These are phyloP conservation scores for Megalopta genalis DNA, from an alignment of 1,140 invertebrate genomes.

Conservation along the genomic window DNA sequence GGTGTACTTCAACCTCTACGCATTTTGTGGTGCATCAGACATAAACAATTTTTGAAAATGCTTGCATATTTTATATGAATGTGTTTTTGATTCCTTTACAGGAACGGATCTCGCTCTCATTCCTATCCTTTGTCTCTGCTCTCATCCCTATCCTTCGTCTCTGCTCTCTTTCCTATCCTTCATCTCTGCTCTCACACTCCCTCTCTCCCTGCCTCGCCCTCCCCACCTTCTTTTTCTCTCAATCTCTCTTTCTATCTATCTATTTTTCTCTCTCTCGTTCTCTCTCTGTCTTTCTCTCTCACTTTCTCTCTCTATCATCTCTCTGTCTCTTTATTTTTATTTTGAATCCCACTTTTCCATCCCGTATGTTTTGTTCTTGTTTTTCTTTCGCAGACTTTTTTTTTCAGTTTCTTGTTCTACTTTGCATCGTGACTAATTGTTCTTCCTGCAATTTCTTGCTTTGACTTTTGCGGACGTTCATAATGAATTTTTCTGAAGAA, in stretches of 20 bases:
- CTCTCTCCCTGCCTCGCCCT: no score
- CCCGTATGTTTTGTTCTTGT: slow-evolving; percentile 15
- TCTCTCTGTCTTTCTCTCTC: slow-evolving; percentile 23
- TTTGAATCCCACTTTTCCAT: background rate
- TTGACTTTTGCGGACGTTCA: slow-evolving; percentile 10
- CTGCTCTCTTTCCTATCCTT: no score
- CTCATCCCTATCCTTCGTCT: background rate
- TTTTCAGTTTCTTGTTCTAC: background rate
- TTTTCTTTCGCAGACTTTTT: background rate
- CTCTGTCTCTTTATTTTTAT: slow-evolving; percentile 32
- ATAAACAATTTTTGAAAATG: slow-evolving; percentile 79
- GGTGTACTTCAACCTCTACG: slow-evolving; percentile 78
- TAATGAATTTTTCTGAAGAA: background rate
- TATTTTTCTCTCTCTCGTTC: slow-evolving; percentile 45
- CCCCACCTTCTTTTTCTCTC: slow-evolving; percentile 13
- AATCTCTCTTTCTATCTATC: slow-evolving; percentile 41
- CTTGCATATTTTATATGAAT: slow-evolving; percentile 80
- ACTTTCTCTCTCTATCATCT: slow-evolving; percentile 6
- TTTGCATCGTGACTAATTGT: slow-evolving; percentile 15
- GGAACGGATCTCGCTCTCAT: slow-evolving; percentile 79
- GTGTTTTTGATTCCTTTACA: slow-evolving; percentile 81
- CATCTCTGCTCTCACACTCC: no score
- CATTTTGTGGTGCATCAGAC: slow-evolving; percentile 80
- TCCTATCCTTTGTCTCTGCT: slow-evolving; percentile 61
- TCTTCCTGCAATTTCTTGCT: background rate